phyloP scores from a whole-genome alignment of 1,140 invertebrate genomes.

The Proctacanthus coquilletti region DNA sequence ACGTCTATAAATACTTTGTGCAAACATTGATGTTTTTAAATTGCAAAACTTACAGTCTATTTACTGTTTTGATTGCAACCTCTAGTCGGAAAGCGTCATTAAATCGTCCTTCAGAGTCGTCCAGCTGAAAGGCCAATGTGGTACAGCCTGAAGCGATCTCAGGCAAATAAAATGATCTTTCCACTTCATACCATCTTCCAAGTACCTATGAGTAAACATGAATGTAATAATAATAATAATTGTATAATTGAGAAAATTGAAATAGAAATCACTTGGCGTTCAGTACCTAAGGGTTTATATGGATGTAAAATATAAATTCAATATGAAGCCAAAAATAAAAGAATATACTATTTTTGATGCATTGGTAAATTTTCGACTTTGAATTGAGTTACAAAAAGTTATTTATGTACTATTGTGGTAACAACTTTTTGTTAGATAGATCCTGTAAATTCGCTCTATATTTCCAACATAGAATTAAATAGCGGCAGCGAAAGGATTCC shows the following conservation, averaged over 20 bases:
- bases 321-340: too few species aligned
- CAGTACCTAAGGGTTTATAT: too few species aligned
- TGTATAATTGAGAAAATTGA: background rate
- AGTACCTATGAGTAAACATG: slow-evolving; percentile 34
- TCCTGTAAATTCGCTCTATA: too few species aligned
- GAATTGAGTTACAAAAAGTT: too few species aligned
- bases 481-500: too few species aligned
- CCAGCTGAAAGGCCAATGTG: slow-evolving; percentile 35
- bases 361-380: too few species aligned
- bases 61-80: slow-evolving; percentile 40
- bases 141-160: slow-evolving; percentile 50
- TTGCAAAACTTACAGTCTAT: slow-evolving; percentile 37
- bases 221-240: background rate
- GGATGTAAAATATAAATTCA: too few species aligned
- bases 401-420: too few species aligned
- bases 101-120: slow-evolving; percentile 29
- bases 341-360: too few species aligned
- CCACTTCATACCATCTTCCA: slow-evolving; percentile 55
- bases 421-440: too few species aligned
- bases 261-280: background rate
- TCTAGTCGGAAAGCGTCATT: slow-evolving; percentile 32
- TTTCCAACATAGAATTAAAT: too few species aligned
- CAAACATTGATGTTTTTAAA: background rate
- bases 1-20: too few species aligned
- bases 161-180: slow-evolving; percentile 51